A percentile compares a stretch with the other conserved stretches of the same genome.
Evolutionary conservation across 1,140 invertebrate species (phyloP).

Genomic region (Megathymus violae): DNA sequence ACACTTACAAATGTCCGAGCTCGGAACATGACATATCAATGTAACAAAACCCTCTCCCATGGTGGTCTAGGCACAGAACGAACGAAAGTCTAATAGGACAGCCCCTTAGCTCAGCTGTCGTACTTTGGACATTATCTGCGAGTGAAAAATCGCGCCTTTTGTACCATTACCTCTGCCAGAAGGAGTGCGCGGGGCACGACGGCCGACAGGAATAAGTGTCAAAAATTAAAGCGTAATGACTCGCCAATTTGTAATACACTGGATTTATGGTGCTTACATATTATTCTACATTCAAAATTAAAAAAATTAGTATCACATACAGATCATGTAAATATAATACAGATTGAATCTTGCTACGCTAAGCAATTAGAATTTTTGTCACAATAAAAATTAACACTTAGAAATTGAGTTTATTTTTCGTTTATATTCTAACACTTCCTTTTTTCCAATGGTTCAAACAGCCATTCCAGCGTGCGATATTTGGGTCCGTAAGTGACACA

Average conservation of each 20-base stretch:
- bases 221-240: constrained; percentile 33
- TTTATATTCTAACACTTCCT: too few species aligned
- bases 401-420: too few species aligned
- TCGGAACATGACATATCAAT: constrained; percentile 66
- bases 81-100: constrained; percentile 71
- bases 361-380: too few species aligned
- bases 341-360: too few species aligned
- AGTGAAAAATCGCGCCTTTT: constrained; percentile 75
- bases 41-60: constrained; percentile 60
- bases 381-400: too few species aligned
- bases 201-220: constrained; percentile 19
- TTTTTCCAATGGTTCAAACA: too few species aligned
- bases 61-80: constrained; percentile 66
- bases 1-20: constrained; percentile 69
- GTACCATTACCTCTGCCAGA: constrained; percentile 58
- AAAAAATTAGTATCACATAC: too few species aligned
- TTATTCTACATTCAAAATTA: too few species aligned
- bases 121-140: constrained; percentile 64
- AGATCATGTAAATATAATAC: too few species aligned
- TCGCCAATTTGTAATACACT: constrained; percentile 29
- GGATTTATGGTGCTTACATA: constrained; percentile 10
- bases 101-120: constrained; percentile 66
- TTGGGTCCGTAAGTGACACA: too few species aligned
- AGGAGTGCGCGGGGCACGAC: constrained; percentile 38
- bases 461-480: too few species aligned